Conservation (phyloP, 1,140 invertebrate genomes). For the Drosophila ohnishii region DNA sequence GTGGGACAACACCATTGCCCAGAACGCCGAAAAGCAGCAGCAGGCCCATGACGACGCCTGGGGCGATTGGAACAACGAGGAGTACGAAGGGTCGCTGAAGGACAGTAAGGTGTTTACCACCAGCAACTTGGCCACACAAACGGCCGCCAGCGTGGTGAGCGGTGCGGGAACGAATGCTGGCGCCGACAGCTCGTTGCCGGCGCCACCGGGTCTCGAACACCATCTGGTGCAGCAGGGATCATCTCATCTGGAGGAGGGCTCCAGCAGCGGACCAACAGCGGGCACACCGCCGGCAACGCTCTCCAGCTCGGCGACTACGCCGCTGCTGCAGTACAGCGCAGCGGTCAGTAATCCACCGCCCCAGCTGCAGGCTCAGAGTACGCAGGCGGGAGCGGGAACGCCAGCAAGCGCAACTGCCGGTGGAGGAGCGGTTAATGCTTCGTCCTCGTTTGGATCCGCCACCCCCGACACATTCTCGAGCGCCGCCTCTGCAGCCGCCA, state of each 20-base stretch:
- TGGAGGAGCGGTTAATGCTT: constrained; percentile 23
- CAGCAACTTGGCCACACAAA: constrained; percentile 84
- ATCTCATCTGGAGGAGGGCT: constrained; percentile 67
- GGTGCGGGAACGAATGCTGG: constrained; percentile 26
- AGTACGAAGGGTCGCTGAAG: constrained; percentile 95
- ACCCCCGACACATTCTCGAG: constrained; percentile 75
- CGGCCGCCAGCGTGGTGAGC: constrained; percentile 68
- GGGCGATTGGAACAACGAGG: constrained; percentile 96
- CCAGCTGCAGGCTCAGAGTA: constrained; percentile 57
- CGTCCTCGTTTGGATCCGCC: constrained; percentile 55
- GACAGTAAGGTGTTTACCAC: constrained; percentile 97
- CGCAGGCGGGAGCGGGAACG: constrained; percentile 49
- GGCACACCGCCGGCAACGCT: constrained; percentile 46
- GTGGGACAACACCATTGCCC: constrained; percentile 83
- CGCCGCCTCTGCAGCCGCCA: constrained; percentile 75
- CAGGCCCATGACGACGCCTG: constrained; percentile 78
- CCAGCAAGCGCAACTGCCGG: constrained; percentile 10
- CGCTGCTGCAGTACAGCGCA: constrained; percentile 75
- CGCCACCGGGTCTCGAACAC: constrained; percentile 78
- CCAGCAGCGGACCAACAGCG: constrained; percentile 29
- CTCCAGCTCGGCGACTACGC: constrained; percentile 61
- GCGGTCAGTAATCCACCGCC: constrained; percentile 77
- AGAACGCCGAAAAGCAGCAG: constrained; percentile 80
- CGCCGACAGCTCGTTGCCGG: constrained; percentile 55
- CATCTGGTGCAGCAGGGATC: constrained; percentile 73